Evolutionary conservation across 2,113 vertebrate genomes (phyloP).

Genomic region (Bettongia penicillata): DNA sequence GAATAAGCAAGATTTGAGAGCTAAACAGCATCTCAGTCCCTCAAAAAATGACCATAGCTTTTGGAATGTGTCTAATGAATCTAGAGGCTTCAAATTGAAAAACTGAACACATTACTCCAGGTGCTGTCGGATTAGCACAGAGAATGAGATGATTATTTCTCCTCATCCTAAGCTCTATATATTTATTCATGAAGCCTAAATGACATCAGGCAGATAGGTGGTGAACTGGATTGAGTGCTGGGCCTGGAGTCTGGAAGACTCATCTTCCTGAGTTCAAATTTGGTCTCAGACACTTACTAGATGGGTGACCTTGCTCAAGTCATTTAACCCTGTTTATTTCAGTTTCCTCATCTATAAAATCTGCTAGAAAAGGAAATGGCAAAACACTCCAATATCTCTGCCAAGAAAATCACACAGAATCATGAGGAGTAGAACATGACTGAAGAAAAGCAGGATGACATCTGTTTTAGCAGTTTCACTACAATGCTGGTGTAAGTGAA

Average conservation of each 20-base stretch:
- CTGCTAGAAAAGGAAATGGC: too few species aligned
- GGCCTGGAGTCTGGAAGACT: too few species aligned
- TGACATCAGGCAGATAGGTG: too few species aligned
- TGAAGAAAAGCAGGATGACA: background rate
- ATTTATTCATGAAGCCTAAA: background rate
- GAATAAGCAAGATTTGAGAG: background rate
- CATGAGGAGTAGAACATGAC: too few species aligned
- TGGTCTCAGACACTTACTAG: too few species aligned
- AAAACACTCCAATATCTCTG: too few species aligned
- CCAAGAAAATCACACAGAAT: too few species aligned
- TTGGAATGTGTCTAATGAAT: background rate
- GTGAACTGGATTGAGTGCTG: too few species aligned
- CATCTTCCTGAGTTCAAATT: too few species aligned
- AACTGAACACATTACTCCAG: background rate
- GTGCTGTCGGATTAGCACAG: background rate
- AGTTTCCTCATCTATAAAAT: too few species aligned
- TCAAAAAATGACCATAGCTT: background rate
- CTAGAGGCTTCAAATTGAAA: background rate
- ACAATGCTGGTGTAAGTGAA: background rate
- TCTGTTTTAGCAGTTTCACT: background rate
- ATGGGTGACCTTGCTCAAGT: too few species aligned
- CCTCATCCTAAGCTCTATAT: background rate
- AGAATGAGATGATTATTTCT: background rate
- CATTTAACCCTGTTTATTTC: too few species aligned
- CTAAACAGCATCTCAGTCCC: background rate